Evolutionary conservation across 2,113 vertebrate genomes (phyloP).

Genomic region (Aviceda subcristata): DNA sequence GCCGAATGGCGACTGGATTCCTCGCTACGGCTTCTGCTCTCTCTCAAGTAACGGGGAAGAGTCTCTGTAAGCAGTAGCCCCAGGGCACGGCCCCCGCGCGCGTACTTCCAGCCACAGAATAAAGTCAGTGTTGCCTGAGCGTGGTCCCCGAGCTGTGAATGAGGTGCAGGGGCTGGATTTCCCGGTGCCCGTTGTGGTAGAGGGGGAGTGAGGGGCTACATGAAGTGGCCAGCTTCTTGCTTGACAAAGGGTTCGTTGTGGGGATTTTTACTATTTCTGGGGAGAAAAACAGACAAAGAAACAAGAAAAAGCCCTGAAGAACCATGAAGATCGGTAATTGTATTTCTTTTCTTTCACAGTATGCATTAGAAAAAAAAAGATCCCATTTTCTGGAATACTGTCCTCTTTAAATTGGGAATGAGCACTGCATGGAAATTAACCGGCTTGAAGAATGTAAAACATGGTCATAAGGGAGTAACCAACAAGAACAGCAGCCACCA

Average conservation of each 20-base stretch:
- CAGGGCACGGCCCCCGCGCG: neutral
- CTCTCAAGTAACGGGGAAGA: neutral
- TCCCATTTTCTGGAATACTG: conserved; percentile 81
- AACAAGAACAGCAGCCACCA: conserved; percentile 73
- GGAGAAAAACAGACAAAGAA: conserved; percentile 45
- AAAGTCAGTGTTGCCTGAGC: neutral
- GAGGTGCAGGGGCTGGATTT: neutral
- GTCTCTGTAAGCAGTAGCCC: neutral
- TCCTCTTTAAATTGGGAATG: conserved; percentile 81
- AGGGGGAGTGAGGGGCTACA: neutral
- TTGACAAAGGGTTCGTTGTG: neutral
- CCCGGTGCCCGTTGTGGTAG: neutral
- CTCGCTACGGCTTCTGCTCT: neutral
- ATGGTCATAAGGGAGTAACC: conserved; percentile 75
- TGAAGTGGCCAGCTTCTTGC: neutral
- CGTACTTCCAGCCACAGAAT: neutral
- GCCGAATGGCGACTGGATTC: neutral
- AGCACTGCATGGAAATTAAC: conserved; percentile 82
- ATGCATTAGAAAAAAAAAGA: conserved; percentile 86
- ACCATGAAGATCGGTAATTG: conserved; percentile 78
- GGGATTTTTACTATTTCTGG: conserved; percentile 16
- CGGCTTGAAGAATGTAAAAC: conserved; percentile 79
- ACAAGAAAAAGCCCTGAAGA: conserved; percentile 30
- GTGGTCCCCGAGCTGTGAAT: neutral
- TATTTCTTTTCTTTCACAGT: conserved; percentile 87